phyloP scores from a whole-genome alignment of 2,797 vertebrate genomes.

The Ctenopoma multispine region DNA sequence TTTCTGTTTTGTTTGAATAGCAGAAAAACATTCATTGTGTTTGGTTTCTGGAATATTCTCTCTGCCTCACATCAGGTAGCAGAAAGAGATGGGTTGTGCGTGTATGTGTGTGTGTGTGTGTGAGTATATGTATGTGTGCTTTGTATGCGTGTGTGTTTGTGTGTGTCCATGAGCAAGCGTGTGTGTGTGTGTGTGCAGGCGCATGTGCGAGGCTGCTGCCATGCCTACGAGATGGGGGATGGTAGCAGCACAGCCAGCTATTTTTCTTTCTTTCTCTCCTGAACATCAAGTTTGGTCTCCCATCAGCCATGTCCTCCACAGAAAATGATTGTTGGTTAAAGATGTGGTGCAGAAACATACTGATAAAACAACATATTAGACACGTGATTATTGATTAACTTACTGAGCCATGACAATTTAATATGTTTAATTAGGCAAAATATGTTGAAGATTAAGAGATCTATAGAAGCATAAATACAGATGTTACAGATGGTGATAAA shows the following conservation, averaged over 20 bases:
- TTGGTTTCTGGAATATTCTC: slow-evolving; percentile 80
- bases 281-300: slow-evolving; percentile 81
- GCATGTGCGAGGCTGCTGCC: slow-evolving; percentile 73
- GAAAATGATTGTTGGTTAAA: slow-evolving; percentile 53
- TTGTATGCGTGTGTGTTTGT: slow-evolving; percentile 50
- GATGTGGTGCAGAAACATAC: slow-evolving; percentile 20
- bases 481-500: background rate
- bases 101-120: slow-evolving; percentile 12
- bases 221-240: slow-evolving; percentile 81
- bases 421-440: slow-evolving; percentile 15
- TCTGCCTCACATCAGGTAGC: slow-evolving; percentile 78
- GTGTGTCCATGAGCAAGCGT: slow-evolving; percentile 42
- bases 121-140: slow-evolving; percentile 26
- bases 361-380: slow-evolving; percentile 21
- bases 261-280: slow-evolving; percentile 81
- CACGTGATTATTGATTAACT: slow-evolving; percentile 38
- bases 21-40: slow-evolving; percentile 74
- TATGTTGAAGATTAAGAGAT: background rate
- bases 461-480: background rate
- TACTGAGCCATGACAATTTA: slow-evolving; percentile 39
- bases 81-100: slow-evolving; percentile 64
- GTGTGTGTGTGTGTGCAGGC: slow-evolving; percentile 53
- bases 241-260: slow-evolving; percentile 79
- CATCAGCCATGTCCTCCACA: slow-evolving; percentile 66
- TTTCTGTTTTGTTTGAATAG: slow-evolving; percentile 59